Evolutionary conservation across 2,888 invertebrate genomes (phyloP), one percentile per base, ranked within the genome.

Genomic region (Camptogramma bilineatum): DNA sequence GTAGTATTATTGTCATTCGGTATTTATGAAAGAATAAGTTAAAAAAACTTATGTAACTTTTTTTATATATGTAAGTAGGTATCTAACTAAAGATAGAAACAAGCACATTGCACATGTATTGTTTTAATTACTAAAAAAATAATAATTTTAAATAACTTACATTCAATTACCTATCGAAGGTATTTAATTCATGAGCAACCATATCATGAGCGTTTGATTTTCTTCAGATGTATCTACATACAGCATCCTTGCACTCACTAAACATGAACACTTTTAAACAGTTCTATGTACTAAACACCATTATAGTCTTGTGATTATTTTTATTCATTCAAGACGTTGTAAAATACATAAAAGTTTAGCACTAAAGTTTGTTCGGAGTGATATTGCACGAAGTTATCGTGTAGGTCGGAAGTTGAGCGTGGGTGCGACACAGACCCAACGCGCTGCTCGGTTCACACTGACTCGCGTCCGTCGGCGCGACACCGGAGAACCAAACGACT

Each of bases 161-260:
- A 34, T 44, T 8, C 44, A 55, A 21, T 10, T n/a, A 53, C 39
- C 18, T 24, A 55, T 19, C 34, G 3, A 7, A 31, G 28, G 34
- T 21, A 56, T 34, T 56, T 55, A 50, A 62, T 31, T 59, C 58
- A 34, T 48, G n/a, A 50, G 44, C 8, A 64, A 61, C 19, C 66
- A 68, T 66, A 47, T 39, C 55, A 44, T 54, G 62, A 58, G 52
- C 52, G 72, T 66, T 64, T 73, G 53, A 73, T 74, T 68, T 73
- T 73, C 69, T 70, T 75, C 65, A 74, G 73, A 74, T 68, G 66
- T 64, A 70, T 73, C 64, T 72, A 62, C 60, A 67, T 68, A 76
- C 79, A 82, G 82, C 78, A 81, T 82, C 76, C 79, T 75, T 84
- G 84, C 84, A 79, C 69, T 74, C 88, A 87, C 87, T 83, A 73